Evolutionary conservation across 1,140 invertebrate species (phyloP).

Genomic region (Atta texana): DNA sequence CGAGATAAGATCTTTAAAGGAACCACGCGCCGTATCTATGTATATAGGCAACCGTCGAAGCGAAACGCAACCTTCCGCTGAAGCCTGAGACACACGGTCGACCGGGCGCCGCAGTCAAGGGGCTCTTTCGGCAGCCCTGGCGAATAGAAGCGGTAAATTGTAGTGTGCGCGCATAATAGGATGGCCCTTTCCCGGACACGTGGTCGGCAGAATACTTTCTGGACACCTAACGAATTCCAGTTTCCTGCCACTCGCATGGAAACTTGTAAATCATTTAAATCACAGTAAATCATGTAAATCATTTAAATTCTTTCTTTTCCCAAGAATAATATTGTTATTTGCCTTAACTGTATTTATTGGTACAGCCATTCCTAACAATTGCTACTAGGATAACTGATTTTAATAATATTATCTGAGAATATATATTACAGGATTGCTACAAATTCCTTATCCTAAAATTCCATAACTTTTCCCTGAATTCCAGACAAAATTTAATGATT

Average conservation of each 20-base stretch:
- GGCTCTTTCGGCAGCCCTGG: slow-evolving; percentile 31
- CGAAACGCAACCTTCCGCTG: slow-evolving; percentile 10
- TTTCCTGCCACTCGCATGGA: slow-evolving; percentile 36
- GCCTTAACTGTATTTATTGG: background rate
- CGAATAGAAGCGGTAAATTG: slow-evolving; percentile 49
- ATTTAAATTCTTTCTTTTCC: background rate
- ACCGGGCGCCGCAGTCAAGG: slow-evolving; percentile 40
- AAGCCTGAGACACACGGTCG: slow-evolving; percentile 32
- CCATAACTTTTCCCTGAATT: too few species aligned
- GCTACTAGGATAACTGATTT: too few species aligned
- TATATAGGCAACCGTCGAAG: slow-evolving; percentile 1
- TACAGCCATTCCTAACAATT: background rate
- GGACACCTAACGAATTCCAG: slow-evolving; percentile 34
- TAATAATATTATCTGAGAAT: background rate
- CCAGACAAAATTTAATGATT: too few species aligned
- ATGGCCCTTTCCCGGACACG: slow-evolving; percentile 30
- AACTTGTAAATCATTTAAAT: background rate
- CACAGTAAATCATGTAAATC: too few species aligned
- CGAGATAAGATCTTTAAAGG: slow-evolving; percentile 52
- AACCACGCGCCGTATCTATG: background rate
- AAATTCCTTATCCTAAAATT: too few species aligned
- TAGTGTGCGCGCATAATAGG: slow-evolving; percentile 55
- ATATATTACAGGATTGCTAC: too few species aligned
- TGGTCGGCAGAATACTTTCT: slow-evolving; percentile 27
- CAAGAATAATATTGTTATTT: background rate